These are phyloP conservation scores for Agrilus planipennis DNA, from an alignment of 1,140 invertebrate genomes.

Conservation along the genomic window DNA sequence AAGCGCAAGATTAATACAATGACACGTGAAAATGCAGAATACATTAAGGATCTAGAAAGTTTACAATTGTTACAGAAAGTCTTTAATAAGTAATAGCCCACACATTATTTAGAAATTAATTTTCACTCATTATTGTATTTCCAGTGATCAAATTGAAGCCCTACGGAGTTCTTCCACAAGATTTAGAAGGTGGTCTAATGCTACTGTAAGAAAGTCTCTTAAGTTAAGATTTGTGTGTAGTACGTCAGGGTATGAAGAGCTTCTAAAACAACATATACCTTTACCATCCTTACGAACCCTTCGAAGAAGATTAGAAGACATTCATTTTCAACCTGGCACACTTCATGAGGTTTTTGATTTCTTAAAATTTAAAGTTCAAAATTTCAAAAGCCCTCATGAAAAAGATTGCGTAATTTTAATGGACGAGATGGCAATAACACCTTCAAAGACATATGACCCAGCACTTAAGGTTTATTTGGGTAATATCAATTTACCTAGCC, in stretches of 20 bases:
- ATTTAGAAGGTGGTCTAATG: no score
- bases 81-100: no score
- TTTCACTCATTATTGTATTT: no score
- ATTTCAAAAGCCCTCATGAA: constrained; percentile 5
- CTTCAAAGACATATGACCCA: constrained; percentile 7
- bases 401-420: constrained; percentile 11
- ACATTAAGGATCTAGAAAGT: no score
- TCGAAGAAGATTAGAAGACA: constrained; percentile 9
- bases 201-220: no score
- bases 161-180: no score
- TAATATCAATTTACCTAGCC: constrained; percentile 7
- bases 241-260: constrained; percentile 13
- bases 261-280: constrained; percentile 9
- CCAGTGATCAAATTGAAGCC: no score
- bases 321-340: constrained; percentile 8
- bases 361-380: constrained; percentile 11
- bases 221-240: no score
- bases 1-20: no score
- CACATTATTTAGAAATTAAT: no score
- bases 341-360: constrained; percentile 11
- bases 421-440: constrained; percentile 13
- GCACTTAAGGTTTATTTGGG: constrained; percentile 12
- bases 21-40: no score
- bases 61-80: no score
- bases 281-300: constrained; percentile 9